These are phyloP conservation scores for Marmota monax DNA, from an alignment of 2,113 vertebrate species.

Conservation along the genomic window DNA sequence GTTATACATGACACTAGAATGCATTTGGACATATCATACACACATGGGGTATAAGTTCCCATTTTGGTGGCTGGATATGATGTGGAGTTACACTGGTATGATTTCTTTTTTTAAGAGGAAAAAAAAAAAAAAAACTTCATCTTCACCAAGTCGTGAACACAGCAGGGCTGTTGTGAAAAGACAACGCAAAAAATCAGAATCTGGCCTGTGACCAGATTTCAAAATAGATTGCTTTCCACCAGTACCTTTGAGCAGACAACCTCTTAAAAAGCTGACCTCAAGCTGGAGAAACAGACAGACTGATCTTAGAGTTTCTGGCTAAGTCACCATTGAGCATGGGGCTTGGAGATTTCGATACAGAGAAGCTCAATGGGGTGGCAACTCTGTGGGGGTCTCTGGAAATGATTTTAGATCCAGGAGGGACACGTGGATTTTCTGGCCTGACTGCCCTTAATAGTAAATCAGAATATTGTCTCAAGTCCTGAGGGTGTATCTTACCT, in stretches of 20 bases:
- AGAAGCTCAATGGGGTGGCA: background rate
- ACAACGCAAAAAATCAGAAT: background rate
- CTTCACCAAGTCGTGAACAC: constrained; percentile 64
- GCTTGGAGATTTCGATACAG: background rate
- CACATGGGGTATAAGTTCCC: no score
- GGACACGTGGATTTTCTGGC: background rate
- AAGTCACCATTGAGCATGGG: background rate
- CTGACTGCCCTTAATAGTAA: background rate
- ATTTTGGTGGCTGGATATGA: no score
- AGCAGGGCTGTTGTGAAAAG: constrained; percentile 47
- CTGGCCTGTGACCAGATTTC: constrained; percentile 47
- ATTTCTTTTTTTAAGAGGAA: constrained; percentile 84
- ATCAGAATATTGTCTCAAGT: background rate
- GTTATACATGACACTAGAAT: no score
- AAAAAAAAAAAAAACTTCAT: background rate
- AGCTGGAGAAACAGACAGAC: background rate
- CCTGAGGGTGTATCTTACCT: background rate
- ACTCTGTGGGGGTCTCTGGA: background rate
- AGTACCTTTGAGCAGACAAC: constrained; percentile 53
- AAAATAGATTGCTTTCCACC: constrained; percentile 41
- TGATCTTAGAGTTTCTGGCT: background rate
- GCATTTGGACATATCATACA: no score
- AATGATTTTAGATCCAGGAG: background rate
- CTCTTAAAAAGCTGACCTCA: constrained; percentile 26
- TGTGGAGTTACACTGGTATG: constrained; percentile 61